These are phyloP conservation scores for Corynorhinus townsendii DNA, from an alignment of 2,113 vertebrate genomes.

Conservation along the genomic window DNA sequence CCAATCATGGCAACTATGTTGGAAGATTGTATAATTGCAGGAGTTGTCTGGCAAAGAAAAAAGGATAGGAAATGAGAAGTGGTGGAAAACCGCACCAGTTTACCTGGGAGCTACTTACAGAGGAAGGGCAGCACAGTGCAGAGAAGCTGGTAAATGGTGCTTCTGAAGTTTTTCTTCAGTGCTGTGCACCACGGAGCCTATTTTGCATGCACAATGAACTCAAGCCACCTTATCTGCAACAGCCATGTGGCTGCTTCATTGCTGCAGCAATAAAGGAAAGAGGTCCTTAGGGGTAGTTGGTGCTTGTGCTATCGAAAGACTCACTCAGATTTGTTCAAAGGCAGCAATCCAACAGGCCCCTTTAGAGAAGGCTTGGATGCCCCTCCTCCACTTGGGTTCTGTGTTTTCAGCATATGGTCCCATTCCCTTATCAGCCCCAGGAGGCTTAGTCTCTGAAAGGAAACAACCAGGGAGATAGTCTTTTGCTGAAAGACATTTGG, in stretches of 20 bases:
- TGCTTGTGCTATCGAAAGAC: constrained; percentile 34
- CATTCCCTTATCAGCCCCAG: constrained; percentile 52
- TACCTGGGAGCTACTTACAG: not conserved
- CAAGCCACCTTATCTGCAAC: constrained; percentile 60
- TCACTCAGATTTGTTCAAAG: constrained; percentile 46
- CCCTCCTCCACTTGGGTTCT: not conserved
- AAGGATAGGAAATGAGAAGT: not conserved
- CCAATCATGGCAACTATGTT: not conserved
- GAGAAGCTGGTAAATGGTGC: not conserved
- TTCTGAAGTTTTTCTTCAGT: not conserved
- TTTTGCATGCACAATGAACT: constrained; percentile 54
- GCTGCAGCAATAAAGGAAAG: constrained; percentile 59
- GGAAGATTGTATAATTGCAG: not conserved
- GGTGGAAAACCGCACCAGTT: not conserved
- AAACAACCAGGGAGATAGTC: constrained; percentile 31
- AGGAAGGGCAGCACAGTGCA: not conserved
- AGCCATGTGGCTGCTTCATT: constrained; percentile 54
- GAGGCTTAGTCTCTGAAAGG: constrained; percentile 40
- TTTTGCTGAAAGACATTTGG: constrained; percentile 40
- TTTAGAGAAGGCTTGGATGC: not conserved
- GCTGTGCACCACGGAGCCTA: not conserved
- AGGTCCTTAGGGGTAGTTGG: constrained; percentile 49
- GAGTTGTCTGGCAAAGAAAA: not conserved
- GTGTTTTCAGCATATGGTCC: constrained; percentile 16
- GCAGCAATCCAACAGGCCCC: constrained; percentile 18